Evolutionary conservation across 1,140 invertebrate species (phyloP).

Genomic region (Pachyrhynchus sulphureomaculatus): DNA sequence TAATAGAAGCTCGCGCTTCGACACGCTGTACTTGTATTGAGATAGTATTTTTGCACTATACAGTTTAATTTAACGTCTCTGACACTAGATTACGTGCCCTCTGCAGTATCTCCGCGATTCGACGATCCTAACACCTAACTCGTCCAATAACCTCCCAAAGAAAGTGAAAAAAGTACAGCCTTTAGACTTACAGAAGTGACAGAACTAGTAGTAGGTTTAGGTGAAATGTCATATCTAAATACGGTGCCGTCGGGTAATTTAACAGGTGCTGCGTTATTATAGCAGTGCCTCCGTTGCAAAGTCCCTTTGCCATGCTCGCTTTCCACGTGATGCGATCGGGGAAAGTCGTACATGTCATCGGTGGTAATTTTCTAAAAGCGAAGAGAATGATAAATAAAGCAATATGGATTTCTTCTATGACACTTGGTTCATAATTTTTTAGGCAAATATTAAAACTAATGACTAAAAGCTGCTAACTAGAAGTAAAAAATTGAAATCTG

Average conservation of each 20-base stretch:
- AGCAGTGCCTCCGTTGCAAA: constrained; percentile 58
- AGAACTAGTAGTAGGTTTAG: constrained; percentile 44
- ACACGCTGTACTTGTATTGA: too few relatives aligned
- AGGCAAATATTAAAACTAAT: too few relatives aligned
- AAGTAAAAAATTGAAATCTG: too few relatives aligned
- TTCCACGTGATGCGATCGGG: constrained; percentile 61
- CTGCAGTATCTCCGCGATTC: too few relatives aligned
- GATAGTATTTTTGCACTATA: too few relatives aligned
- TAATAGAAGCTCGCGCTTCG: too few relatives aligned
- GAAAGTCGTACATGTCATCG: constrained; percentile 75
- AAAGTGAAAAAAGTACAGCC: too few relatives aligned
- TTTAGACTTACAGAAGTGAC: constrained; percentile 28
- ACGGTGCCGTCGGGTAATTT: constrained; percentile 58
- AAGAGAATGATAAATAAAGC: not conserved
- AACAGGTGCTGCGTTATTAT: constrained; percentile 69
- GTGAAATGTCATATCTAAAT: constrained; percentile 58
- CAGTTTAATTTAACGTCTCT: too few relatives aligned
- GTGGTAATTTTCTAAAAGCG: constrained; percentile 31
- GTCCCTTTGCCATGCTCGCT: constrained; percentile 38
- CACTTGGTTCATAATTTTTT: not conserved
- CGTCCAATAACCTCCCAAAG: too few relatives aligned
- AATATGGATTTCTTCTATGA: not conserved
- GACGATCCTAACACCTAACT: too few relatives aligned
- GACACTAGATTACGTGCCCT: too few relatives aligned
- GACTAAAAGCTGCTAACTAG: too few relatives aligned